Base-by-base conservation (phyloP, 2,113 vertebrate genomes). In the Micronisus gabar region DNA sequence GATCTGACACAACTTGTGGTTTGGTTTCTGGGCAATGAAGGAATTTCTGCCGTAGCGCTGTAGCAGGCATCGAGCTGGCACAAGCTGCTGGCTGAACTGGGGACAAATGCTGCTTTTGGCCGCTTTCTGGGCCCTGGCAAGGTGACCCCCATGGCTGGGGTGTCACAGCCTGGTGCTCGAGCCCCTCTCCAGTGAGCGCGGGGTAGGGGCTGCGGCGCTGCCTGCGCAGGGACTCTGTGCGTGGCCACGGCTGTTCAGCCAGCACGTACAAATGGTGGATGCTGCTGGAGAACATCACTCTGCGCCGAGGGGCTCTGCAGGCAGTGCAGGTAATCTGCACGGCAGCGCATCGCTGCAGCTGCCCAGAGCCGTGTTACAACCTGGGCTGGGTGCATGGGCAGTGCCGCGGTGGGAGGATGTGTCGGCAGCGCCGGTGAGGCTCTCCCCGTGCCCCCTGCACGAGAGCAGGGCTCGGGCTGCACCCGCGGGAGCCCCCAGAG, bases 371-470 rank as follows among this genome's bases (percentile, higher is more conserved):
- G 36, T 16, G 21, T 16, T 15, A 1, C 74, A 32, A 78, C 71
- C 10, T 32, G 67, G 11, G n/a, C 29, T 0, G 17, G 74, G 52
- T 7, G 59, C 65, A 0, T 0, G 32, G 86, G 70, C 89, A 52
- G 59, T 0, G 26, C 19, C 8, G 18, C 2, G 15, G 6, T 0
- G 6, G 58, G 18, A 20, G 48, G 55, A 53, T 1, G 30, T 38
- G 68, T 41, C 47, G 40, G 45, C 76, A 6, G 34, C 2, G 7
- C 45, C 10, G 13, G 4, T 16, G 86, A 38, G 66, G 27, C 22
- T 15, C 18, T 55, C n/a, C 59, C 53, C 4, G 2, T 7, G 40
- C 2, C 32, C 32, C 50, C 2, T 0, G 10, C 12, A 14, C 3
- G 10, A 14, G 13, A 26, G 17, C 30, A 8, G 32, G 20, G 59